Percentiles rank a stretch among this genome's conserved stretches.
Evolutionary conservation across 2,888 invertebrate genomes (phyloP).

Genomic region (Macrosiphum euphorbiae): DNA sequence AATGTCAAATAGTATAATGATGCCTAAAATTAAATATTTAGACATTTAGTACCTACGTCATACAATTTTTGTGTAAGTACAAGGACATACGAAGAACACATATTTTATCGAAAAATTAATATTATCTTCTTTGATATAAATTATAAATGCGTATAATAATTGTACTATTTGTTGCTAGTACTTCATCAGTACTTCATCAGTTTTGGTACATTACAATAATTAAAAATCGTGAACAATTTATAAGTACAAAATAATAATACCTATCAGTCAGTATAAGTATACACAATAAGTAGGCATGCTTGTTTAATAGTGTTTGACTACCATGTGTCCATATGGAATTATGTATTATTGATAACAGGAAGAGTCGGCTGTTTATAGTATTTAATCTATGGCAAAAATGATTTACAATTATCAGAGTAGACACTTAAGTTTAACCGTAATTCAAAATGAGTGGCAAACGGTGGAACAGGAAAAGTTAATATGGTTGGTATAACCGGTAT

Average conservation of each 20-base stretch:
- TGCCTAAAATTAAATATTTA: neutral
- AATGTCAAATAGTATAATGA: neutral
- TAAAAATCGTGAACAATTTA: neutral
- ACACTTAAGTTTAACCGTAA: neutral
- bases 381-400: neutral
- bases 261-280: neutral
- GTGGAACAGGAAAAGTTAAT: neutral
- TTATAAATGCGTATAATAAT: neutral
- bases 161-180: too few species aligned
- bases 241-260: neutral
- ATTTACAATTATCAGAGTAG: neutral
- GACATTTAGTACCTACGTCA: too few species aligned
- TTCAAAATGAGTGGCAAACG: neutral
- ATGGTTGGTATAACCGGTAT: too few species aligned
- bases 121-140: neutral
- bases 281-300: too few species aligned
- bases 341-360: neutral
- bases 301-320: too few species aligned
- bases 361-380: neutral
- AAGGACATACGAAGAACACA: neutral
- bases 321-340: neutral
- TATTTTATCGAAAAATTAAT: neutral
- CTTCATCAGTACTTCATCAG: too few species aligned
- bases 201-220: neutral
- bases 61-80: neutral